These are phyloP conservation scores for Lasioglossum oenotherae DNA, from an alignment of 2,888 invertebrate genomes.

Conservation along the genomic window DNA sequence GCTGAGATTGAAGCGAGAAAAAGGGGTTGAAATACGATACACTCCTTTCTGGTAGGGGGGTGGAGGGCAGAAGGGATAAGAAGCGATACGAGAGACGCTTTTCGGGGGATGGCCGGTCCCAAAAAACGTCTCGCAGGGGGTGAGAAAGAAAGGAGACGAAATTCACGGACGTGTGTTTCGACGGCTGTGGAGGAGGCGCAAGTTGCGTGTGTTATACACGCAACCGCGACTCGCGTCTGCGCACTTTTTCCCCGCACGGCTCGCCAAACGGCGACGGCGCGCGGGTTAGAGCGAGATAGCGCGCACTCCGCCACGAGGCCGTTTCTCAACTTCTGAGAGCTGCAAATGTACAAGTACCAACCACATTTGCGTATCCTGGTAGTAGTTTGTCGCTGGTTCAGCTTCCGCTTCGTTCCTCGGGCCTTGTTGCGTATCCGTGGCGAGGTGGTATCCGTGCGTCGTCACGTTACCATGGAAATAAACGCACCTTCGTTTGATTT, in stretches of 20 bases:
- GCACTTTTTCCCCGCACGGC: constrained; percentile 65
- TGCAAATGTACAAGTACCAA: constrained; percentile 67
- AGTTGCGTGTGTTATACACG: constrained; percentile 61
- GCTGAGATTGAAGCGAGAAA: background rate
- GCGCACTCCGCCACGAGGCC: constrained; percentile 60
- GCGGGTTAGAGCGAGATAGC: constrained; percentile 56
- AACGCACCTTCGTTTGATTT: constrained; percentile 58
- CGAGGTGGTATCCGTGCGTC: constrained; percentile 52
- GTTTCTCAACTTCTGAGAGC: constrained; percentile 63
- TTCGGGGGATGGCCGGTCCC: constrained; percentile 44
- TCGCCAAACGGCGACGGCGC: constrained; percentile 50
- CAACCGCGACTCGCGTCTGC: constrained; percentile 69
- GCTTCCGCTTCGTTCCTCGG: constrained; percentile 59
- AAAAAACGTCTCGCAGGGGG: constrained; percentile 33
- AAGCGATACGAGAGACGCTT: constrained; percentile 18
- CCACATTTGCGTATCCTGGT: constrained; percentile 66
- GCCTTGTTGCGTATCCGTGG: constrained; percentile 32
- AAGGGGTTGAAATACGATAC: constrained; percentile 31
- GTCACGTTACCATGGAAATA: constrained; percentile 62
- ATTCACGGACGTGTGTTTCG: constrained; percentile 51
- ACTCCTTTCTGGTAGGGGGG: constrained; percentile 22
- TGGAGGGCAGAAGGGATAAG: constrained; percentile 2
- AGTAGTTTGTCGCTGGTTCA: constrained; percentile 53
- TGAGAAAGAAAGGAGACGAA: constrained; percentile 54
- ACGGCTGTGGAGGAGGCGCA: constrained; percentile 53